Conservation (phyloP, 2,797 vertebrate genomes). For the Picus viridis region DNA sequence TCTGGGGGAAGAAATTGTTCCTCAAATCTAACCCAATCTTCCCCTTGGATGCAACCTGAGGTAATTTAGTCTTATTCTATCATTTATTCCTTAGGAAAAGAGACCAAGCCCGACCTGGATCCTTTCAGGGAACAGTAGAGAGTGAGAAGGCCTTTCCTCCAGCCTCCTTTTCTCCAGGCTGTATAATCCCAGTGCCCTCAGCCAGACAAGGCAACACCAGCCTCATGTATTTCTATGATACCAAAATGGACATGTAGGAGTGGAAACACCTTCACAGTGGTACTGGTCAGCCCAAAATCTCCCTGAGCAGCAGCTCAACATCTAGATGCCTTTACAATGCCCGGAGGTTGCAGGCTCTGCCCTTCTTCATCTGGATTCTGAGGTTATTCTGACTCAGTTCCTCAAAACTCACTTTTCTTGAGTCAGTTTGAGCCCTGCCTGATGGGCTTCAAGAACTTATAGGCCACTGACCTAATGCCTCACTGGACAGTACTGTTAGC, state of each 20-base stretch:
- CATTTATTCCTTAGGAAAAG: background rate
- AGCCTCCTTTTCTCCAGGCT: background rate
- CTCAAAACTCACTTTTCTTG: background rate
- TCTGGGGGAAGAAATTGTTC: background rate
- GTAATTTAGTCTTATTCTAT: background rate
- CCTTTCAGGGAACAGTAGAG: background rate
- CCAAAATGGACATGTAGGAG: accelerated
- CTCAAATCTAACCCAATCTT: background rate
- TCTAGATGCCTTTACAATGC: accelerated
- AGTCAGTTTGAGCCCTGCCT: too few relatives aligned
- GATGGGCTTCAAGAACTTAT: too few relatives aligned
- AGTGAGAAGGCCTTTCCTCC: background rate
- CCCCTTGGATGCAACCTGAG: background rate
- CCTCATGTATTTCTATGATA: background rate
- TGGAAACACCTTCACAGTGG: background rate
- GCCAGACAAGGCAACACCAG: accelerated
- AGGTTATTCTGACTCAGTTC: background rate
- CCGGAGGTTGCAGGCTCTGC: too few relatives aligned
- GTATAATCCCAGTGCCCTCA: background rate
- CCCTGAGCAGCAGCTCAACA: too few relatives aligned
- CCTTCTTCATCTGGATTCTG: background rate
- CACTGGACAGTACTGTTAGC: background rate
- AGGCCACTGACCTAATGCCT: background rate
- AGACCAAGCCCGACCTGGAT: background rate
- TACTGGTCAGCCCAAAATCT: too few relatives aligned